phyloP scores from a whole-genome alignment of 30 jellyfish, hydroid and myxozoan species.

The Aurelia sp. region DNA sequence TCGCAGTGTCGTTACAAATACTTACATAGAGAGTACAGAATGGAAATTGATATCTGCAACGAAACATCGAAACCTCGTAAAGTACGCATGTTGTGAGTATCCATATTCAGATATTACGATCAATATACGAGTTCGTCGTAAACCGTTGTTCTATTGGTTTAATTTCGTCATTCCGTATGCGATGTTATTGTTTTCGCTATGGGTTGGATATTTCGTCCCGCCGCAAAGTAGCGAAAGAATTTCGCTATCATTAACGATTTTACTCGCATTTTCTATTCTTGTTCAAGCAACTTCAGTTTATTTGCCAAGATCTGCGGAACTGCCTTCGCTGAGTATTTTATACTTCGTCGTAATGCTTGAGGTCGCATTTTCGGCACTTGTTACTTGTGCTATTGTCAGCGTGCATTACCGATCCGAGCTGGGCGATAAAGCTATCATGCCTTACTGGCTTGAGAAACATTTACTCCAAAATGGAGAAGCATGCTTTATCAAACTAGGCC shows the following conservation, averaged over 20 bases:
- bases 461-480: slow-evolving; percentile 37
- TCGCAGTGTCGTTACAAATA: slow-evolving; percentile 22
- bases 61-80: slow-evolving; percentile 21
- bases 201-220: slow-evolving; percentile 67
- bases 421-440: slow-evolving; percentile 60
- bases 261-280: slow-evolving; percentile 55
- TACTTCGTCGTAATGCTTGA: slow-evolving; percentile 54
- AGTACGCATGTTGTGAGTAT: slow-evolving; percentile 56
- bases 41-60: slow-evolving; percentile 43
- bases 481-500: slow-evolving; percentile 22
- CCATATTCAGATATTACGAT: slow-evolving; percentile 49
- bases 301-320: slow-evolving; percentile 55
- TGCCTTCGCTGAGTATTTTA: slow-evolving; percentile 53
- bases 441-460: slow-evolving; percentile 36
- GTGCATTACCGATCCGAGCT: slow-evolving; percentile 48
- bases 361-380: slow-evolving; percentile 58
- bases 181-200: slow-evolving; percentile 26
- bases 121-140: slow-evolving; percentile 58
- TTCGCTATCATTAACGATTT: slow-evolving; percentile 40
- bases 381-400: slow-evolving; percentile 44
- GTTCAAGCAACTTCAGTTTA: slow-evolving; percentile 35
- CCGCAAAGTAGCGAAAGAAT: slow-evolving; percentile 74
- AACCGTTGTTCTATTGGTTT: slow-evolving; percentile 67
- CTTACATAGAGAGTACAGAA: slow-evolving; percentile 58
- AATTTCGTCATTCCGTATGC: slow-evolving; percentile 64